A percentile compares a stretch with the other conserved stretches of the same genome.
These are phyloP conservation scores for Drosophila ambigua DNA, from an alignment of 1,140 invertebrate species.

Conservation along the genomic window DNA sequence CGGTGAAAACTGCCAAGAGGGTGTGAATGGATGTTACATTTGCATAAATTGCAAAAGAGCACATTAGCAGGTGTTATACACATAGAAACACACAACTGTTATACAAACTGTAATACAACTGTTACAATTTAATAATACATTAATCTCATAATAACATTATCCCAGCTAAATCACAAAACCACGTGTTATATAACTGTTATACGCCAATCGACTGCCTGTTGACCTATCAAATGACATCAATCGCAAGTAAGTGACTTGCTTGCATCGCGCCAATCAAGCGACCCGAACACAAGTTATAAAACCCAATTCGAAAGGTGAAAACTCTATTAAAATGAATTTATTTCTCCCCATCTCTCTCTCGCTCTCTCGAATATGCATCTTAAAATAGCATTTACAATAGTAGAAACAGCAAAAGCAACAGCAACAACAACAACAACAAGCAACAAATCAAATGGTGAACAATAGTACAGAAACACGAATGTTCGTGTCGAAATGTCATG, in stretches of 20 bases:
- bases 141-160: neutral
- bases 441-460: constrained; percentile 49
- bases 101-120: constrained; percentile 2
- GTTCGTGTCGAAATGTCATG: constrained; percentile 65
- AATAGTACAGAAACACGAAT: constrained; percentile 56
- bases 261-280: no score
- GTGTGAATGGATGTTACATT: constrained; percentile 24
- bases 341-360: neutral
- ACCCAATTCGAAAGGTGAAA: constrained; percentile 47
- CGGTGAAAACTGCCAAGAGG: constrained; percentile 28
- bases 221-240: constrained; percentile 32
- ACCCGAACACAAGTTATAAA: constrained; percentile 9
- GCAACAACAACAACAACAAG: neutral
- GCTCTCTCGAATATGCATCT: constrained; percentile 28
- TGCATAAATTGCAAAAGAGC: constrained; percentile 26
- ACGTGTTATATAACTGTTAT: constrained; percentile 26
- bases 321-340: constrained; percentile 35
- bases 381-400: constrained; percentile 18
- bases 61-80: constrained; percentile 9
- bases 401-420: no score
- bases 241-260: constrained; percentile 25
- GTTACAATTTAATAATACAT: neutral
- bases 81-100: neutral
- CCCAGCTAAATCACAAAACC: no score
- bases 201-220: neutral